Base-by-base conservation (phyloP, 2,888 invertebrate genomes). In the Ormyrus nitidulus region DNA sequence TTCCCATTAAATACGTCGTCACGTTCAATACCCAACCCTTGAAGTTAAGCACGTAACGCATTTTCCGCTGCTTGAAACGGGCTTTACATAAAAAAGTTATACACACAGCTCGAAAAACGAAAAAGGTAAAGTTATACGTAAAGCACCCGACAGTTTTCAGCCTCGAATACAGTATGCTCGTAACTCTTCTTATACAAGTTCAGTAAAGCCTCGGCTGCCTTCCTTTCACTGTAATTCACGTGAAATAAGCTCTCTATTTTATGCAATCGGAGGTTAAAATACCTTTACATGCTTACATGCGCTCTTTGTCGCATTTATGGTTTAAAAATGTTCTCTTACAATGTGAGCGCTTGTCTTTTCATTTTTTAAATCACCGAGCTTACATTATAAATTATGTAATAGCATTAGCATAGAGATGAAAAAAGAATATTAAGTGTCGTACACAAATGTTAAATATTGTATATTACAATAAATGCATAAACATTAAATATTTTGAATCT, bases 111-210 rank as follows among this genome's bases (percentile, higher is more conserved):
- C 49, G 19, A 70, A 64, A 56, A n/a, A n/a, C 58, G 56, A 53
- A 66, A 56, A 73, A 34, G 48, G 44, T 64, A 19, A 64, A 74
- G 66, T 74, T 66, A 58, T n/a, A 58, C n/a, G 53, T 11, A 48
- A 19, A 58, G 49, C 34, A 11, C 34, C 59, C 56, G 61, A 71
- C 48, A 19, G 71, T 49, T 59, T 59, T 48, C 34, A 62, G 34
- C 34, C n/a, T 61, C 9, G 44, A 72, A 56, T 58, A 19, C 56
- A 58, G 13, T 7, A 11, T 13, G 69, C 51, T 34, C 34, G 54
- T 61, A 53, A 72, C 61, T 62, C 61, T 51, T 51, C 61, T 62
- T n/a, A 49, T 61, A 13, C 51, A 10, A 5, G 59, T 71, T 78
- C 71, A 59, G 19, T 19, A 19, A 19, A 19, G 19, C 19, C 1